A percentile compares a stretch with the other conserved stretches of the same genome.
phyloP scores from a whole-genome alignment of 2,113 vertebrate genomes.

The Campylomormyrus tamandua region DNA sequence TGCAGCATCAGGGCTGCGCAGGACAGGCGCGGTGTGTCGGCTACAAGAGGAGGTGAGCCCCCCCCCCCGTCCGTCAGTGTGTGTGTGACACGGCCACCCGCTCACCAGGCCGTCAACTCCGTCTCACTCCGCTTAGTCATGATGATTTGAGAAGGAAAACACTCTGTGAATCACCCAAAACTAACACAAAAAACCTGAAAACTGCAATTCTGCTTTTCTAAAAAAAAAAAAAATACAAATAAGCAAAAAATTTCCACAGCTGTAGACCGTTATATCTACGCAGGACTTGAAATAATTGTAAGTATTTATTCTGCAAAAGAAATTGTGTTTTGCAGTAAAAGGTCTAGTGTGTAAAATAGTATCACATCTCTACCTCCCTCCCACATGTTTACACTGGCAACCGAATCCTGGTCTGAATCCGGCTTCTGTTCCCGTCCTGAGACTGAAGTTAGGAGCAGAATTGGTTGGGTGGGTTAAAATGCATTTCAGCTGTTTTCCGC shows the following conservation, averaged over 20 bases:
- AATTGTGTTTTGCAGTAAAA: not conserved
- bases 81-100: not conserved
- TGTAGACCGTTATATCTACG: not conserved
- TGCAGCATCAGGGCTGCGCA: conserved; percentile 77
- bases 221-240: not conserved
- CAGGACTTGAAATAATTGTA: not conserved
- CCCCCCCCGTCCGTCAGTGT: conserved; percentile 17
- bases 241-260: not conserved
- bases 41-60: conserved; percentile 76
- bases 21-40: conserved; percentile 70
- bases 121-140: not conserved
- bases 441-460: not conserved
- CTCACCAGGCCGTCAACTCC: not conserved
- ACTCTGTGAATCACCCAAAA: not conserved
- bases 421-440: not conserved
- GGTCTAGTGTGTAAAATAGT: not conserved
- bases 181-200: not conserved
- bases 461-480: not conserved
- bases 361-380: not conserved
- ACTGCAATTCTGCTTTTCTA: not conserved
- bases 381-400: not conserved
- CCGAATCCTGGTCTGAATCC: not conserved
- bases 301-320: not conserved
- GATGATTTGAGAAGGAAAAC: not conserved
- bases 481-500: not conserved